Evolutionary conservation across 2,797 vertebrate genomes (phyloP).

Genomic region (Monodelphis domestica): DNA sequence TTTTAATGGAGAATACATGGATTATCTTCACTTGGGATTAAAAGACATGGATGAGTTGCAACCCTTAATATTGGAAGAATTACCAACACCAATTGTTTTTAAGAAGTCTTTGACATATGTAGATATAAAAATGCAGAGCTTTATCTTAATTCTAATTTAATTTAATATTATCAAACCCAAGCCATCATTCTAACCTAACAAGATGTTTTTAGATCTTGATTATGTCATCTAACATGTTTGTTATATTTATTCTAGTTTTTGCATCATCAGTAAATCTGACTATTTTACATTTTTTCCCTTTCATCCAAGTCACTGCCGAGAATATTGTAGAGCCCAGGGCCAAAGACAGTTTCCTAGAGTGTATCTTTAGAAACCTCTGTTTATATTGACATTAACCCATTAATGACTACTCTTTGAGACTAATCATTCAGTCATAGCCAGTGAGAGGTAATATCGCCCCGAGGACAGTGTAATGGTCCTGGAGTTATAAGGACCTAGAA

Average conservation of each 20-base stretch:
- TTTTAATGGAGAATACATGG: not conserved
- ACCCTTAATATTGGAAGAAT: not conserved
- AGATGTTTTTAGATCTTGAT: not conserved
- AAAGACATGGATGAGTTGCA: not conserved
- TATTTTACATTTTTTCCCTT: not conserved
- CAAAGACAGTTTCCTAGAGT: too few relatives aligned
- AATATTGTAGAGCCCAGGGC: too few relatives aligned
- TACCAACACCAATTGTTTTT: not conserved
- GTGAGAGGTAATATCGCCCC: not conserved
- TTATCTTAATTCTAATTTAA: too few relatives aligned
- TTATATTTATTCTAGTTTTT: not conserved
- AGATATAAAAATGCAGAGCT: not conserved
- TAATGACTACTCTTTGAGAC: not conserved
- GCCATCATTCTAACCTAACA: not conserved
- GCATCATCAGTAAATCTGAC: not conserved
- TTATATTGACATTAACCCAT: not conserved
- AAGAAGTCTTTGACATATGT: not conserved
- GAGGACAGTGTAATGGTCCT: not conserved
- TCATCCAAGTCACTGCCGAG: not conserved
- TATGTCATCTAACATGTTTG: not conserved
- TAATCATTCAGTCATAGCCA: not conserved
- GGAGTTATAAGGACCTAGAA: not conserved
- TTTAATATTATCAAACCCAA: not conserved
- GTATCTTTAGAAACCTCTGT: not conserved
- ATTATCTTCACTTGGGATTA: not conserved